A percentile compares a stretch with the other conserved stretches of the same genome.
Conservation (phyloP, 2,113 vertebrate genomes). For the Egretta garzetta region DNA sequence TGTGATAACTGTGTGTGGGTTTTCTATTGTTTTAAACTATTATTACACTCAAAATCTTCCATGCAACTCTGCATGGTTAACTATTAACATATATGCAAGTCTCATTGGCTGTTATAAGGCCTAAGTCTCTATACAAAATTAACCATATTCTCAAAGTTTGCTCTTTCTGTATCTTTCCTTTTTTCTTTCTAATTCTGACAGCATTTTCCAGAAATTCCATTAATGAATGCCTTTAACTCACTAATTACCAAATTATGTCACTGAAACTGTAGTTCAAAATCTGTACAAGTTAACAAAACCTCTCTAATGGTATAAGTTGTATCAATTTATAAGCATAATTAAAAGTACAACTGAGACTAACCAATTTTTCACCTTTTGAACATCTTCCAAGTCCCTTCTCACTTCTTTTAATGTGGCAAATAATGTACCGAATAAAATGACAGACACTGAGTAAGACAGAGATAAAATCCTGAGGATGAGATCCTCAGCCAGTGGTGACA, state of each 20-base stretch:
- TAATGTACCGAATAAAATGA: neutral
- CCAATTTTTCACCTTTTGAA: slow-evolving; percentile 28
- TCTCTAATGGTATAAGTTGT: neutral
- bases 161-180: neutral
- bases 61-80: neutral
- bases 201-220: neutral
- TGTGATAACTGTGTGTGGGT: neutral
- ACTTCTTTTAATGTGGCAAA: neutral
- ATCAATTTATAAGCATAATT: slow-evolving; percentile 32
- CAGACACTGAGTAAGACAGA: neutral
- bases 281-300: slow-evolving; percentile 25
- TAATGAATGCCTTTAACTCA: neutral
- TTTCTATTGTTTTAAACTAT: neutral
- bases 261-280: slow-evolving; percentile 23
- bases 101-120: neutral
- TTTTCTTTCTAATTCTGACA: neutral
- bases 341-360: slow-evolving; percentile 24
- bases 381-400: neutral
- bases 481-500: neutral
- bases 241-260: slow-evolving; percentile 13
- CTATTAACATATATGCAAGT: neutral
- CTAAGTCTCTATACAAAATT: neutral
- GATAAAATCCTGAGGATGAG: neutral
- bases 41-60: neutral
- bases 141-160: neutral